phyloP scores from a whole-genome alignment of 1,140 invertebrate species.

The Drosophila leontia region DNA sequence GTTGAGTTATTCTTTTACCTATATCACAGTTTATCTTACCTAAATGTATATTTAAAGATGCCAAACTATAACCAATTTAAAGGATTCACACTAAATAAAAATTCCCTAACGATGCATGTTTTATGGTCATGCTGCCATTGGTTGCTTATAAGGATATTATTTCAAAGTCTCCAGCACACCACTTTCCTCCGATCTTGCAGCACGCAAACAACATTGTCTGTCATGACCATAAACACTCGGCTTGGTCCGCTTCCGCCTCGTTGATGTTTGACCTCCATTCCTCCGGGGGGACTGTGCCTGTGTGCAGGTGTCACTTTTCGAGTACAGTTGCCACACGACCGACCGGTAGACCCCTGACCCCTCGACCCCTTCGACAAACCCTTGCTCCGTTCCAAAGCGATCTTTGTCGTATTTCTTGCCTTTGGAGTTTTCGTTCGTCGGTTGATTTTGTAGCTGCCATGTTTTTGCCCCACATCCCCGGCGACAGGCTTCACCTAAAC shows the following conservation, averaged over 20 bases:
- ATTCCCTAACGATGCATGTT: constrained; percentile 1
- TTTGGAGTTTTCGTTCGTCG: constrained; percentile 24
- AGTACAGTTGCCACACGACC: constrained; percentile 51
- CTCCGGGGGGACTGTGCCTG: not conserved
- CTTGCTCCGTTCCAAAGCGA: constrained; percentile 14
- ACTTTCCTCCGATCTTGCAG: constrained; percentile 12
- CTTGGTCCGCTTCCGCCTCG: constrained; percentile 31
- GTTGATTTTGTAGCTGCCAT: constrained; percentile 44
- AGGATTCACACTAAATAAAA: not conserved
- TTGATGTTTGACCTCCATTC: constrained; percentile 39
- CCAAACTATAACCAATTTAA: too few relatives aligned
- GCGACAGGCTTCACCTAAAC: constrained; percentile 45
- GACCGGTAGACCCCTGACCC: constrained; percentile 30
- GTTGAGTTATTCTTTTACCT: too few relatives aligned
- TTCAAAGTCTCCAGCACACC: not conserved
- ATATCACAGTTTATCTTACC: too few relatives aligned
- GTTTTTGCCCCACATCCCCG: constrained; percentile 42
- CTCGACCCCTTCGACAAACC: constrained; percentile 6
- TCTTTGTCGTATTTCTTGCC: constrained; percentile 42
- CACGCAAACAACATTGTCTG: constrained; percentile 39
- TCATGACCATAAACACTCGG: constrained; percentile 39
- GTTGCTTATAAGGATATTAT: constrained; percentile 24
- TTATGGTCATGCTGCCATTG: not conserved
- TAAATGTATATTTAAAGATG: too few relatives aligned
- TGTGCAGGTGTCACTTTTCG: constrained; percentile 50